Base-by-base conservation (phyloP, 2,888 invertebrate genomes). In the Drosophila siamana region DNA sequence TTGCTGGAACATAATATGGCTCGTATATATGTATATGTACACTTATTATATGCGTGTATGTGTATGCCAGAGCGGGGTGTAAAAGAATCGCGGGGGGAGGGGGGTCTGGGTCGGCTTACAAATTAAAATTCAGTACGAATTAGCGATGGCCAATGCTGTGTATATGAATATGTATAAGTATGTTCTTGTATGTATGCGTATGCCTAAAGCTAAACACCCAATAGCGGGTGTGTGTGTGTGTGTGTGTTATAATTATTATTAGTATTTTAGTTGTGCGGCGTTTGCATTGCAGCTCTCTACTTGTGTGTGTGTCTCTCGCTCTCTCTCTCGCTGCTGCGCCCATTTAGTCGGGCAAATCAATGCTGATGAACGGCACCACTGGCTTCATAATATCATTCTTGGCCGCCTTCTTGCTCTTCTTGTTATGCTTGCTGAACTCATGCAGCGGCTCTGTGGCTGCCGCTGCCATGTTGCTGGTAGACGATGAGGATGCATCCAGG, bases 301-400 rank as follows among this genome's bases (percentile, higher is more conserved):
- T 3, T 9, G 19, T 36, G 6, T 48, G 2, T 26, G 30, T 33
- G 15, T 40, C 30, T 41, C 15, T 30, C 9, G 36, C 15, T 26
- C 24, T 13, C 15, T 28, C 13, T 19, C 13, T 44, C 11, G 24
- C 13, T 28, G 24, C 15, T 6, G 5, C 26, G 19, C 15, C 19
- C 22, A 2, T 47, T 65, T 47, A 97, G 94, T 98, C 98, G 36
- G 98, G 98, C 94, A 97, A 95, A 91, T 98, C 97, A 92, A 98
- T 97, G 84, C 96, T 96, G 62, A 97, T 94, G 78, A 97, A 96
- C 89, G 97, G 97, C 93, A 97, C 95, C 75, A 97, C 96, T 66
- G 97, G 97, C 92, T 97, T 97, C 92, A 95, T 93, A 64, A 95
- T 93, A 92, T 97, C 97, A 78, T 95, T 95, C 90, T 96, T 96